Evolutionary conservation across 2,113 vertebrate genomes (phyloP).

Genomic region (Mirza zaza): DNA sequence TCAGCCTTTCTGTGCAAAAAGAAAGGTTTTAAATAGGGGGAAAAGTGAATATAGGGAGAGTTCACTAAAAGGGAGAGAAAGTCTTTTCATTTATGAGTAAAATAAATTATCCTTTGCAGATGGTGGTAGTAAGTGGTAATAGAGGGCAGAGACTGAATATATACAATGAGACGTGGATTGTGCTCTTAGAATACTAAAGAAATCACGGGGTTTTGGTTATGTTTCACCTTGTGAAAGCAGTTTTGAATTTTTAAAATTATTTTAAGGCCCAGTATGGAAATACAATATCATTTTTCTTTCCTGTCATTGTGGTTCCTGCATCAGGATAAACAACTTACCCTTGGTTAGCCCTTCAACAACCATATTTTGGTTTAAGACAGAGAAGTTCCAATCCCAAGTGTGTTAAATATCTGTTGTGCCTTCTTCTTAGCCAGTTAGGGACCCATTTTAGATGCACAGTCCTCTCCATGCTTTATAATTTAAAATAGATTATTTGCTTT

Average conservation of each 20-base stretch:
- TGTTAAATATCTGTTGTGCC: not conserved
- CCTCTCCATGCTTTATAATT: conserved; percentile 64
- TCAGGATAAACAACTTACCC: conserved; percentile 20
- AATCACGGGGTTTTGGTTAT: not conserved
- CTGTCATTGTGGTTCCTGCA: not conserved
- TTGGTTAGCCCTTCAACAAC: conserved; percentile 18
- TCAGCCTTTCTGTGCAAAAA: conserved; percentile 9
- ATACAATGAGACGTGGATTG: not conserved
- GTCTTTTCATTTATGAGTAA: conserved; percentile 44
- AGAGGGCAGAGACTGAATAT: conserved; percentile 50
- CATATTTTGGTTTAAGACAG: not conserved
- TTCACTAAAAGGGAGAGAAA: conserved; percentile 29
- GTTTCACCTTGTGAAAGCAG: conserved; percentile 19
- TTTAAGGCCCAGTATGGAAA: conserved; percentile 35
- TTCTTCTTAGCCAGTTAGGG: conserved; percentile 16
- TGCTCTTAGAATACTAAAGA: not conserved
- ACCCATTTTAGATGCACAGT: conserved; percentile 36
- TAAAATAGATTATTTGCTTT: conserved; percentile 79
- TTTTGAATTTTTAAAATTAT: conserved; percentile 36
- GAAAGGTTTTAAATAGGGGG: not conserved
- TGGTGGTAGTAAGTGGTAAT: conserved; percentile 29
- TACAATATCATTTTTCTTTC: not conserved
- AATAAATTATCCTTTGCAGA: conserved; percentile 60
- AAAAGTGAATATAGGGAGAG: conserved; percentile 32
- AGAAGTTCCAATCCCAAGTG: not conserved